Conservation (phyloP, 1,140 invertebrate genomes). For the Solenopsis invicta region DNA sequence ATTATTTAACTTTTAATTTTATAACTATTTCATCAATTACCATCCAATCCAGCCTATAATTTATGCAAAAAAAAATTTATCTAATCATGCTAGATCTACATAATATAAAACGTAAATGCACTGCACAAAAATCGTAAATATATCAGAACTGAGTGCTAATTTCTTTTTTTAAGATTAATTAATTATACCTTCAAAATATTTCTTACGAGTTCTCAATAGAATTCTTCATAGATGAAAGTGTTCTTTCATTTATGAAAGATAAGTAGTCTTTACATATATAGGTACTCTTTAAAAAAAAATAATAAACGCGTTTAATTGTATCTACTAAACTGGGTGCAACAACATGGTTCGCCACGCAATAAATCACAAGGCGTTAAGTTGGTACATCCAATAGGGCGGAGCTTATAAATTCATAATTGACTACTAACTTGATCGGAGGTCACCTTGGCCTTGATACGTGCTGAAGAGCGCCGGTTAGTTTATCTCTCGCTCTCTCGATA, state of each 20-base stretch:
- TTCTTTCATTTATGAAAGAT: background rate
- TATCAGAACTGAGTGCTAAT: background rate
- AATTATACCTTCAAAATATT: background rate
- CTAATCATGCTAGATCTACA: background rate
- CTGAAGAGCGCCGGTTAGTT: background rate
- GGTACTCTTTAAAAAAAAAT: background rate
- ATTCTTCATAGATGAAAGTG: background rate
- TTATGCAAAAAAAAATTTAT: background rate
- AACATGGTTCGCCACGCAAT: background rate
- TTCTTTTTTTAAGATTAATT: background rate
- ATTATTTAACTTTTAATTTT: no score
- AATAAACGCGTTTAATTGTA: background rate
- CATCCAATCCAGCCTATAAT: background rate
- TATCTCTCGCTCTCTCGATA: constrained; percentile 17
- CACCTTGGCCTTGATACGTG: constrained; percentile 41
- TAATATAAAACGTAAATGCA: background rate
- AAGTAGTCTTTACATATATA: background rate
- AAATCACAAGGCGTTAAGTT: background rate
- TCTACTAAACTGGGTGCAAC: background rate
- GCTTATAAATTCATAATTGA: background rate
- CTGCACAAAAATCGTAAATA: background rate
- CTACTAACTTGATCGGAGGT: background rate
- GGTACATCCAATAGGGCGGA: background rate
- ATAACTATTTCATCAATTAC: no score
- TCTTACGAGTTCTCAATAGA: background rate